Evolutionary conservation across 2,888 invertebrate species (phyloP).

Genomic region (Torymus aiolomorphi): DNA sequence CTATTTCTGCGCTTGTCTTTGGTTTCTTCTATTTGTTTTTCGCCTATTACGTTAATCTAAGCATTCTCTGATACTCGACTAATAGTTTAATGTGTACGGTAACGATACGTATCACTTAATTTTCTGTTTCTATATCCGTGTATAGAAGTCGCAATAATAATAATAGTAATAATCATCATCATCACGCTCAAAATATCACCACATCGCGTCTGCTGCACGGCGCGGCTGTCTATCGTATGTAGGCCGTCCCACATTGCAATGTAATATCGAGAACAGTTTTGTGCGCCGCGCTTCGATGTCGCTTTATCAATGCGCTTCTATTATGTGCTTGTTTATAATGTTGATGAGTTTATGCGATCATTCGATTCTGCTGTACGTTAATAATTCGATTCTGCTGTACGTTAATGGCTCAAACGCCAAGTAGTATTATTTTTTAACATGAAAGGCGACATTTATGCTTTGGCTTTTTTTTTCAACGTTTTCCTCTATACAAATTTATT

Average conservation of each 20-base stretch:
- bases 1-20: neutral
- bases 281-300: slow-evolving; percentile 34
- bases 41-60: slow-evolving; percentile 23
- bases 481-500: neutral
- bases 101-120: slow-evolving; percentile 3
- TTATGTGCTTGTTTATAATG: neutral
- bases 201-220: slow-evolving; percentile 23
- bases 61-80: slow-evolving; percentile 5
- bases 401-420: slow-evolving; percentile 12
- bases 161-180: too few relatives aligned
- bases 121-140: neutral
- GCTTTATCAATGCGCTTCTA: slow-evolving; percentile 16
- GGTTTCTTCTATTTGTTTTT: slow-evolving; percentile 13
- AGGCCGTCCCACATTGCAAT: slow-evolving; percentile 33
- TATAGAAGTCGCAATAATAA: slow-evolving; percentile 20
- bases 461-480: slow-evolving; percentile 18
- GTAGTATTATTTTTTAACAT: neutral
- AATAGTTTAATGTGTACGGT: neutral
- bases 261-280: slow-evolving; percentile 27
- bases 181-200: slow-evolving; percentile 36
- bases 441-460: slow-evolving; percentile 22
- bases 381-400: slow-evolving; percentile 5
- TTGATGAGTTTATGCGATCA: slow-evolving; percentile 13
- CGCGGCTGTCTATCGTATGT: slow-evolving; percentile 21
- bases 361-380: slow-evolving; percentile 9